A percentile compares a stretch with the other conserved stretches of the same genome.
phyloP scores from a whole-genome alignment of 1,140 invertebrate genomes.

The Melipona quadrifasciata region DNA sequence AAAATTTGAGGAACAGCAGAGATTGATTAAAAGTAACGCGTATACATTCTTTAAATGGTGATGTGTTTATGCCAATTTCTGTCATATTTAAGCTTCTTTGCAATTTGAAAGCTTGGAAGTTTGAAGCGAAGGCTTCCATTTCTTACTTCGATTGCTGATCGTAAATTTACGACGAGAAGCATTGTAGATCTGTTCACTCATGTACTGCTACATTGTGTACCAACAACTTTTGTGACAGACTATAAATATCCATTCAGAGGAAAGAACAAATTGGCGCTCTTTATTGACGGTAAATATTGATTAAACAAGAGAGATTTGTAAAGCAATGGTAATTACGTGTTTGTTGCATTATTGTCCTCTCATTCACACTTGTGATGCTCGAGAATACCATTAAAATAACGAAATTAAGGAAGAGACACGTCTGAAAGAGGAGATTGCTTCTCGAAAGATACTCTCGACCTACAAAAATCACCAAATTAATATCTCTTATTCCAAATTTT shows the following conservation, averaged over 20 bases:
- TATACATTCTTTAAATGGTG: no score
- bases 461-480: no score
- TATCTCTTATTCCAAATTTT: no score
- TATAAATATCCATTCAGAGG: slow-evolving; percentile 18
- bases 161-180: not conserved
- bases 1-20: not conserved
- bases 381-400: not conserved
- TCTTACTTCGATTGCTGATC: not conserved
- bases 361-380: not conserved
- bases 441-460: no score
- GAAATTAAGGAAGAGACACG: not conserved
- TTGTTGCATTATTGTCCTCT: not conserved
- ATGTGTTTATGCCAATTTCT: no score
- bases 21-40: not conserved
- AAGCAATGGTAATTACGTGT: slow-evolving; percentile 5
- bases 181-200: not conserved
- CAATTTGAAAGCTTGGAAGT: not conserved
- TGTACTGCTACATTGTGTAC: not conserved
- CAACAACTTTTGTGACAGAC: slow-evolving; percentile 10
- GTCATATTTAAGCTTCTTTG: not conserved
- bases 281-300: slow-evolving; percentile 23
- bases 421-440: not conserved
- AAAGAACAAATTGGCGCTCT: slow-evolving; percentile 16
- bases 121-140: not conserved
- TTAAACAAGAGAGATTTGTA: slow-evolving; percentile 13